These are phyloP conservation scores for Coptodon rendalli DNA, from an alignment of 2,113 vertebrate species.

Conservation along the genomic window DNA sequence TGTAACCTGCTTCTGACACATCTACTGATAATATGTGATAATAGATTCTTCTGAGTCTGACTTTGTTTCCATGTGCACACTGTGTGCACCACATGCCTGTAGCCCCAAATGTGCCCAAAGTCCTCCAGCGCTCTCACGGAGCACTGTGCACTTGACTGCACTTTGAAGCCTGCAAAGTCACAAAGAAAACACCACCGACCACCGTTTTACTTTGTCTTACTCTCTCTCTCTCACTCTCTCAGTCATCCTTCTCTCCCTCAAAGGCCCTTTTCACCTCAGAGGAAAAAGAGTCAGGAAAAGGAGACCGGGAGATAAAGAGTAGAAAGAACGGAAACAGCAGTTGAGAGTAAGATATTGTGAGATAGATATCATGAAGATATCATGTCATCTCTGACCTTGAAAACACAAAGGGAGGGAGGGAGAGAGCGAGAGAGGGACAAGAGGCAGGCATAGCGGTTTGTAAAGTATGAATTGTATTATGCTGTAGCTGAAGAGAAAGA, in stretches of 20 bases:
- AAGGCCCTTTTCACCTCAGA: background rate
- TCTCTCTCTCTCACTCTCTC: background rate
- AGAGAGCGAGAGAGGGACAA: background rate
- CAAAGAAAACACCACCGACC: background rate
- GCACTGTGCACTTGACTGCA: background rate
- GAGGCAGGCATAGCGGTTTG: background rate
- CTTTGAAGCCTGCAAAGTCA: background rate
- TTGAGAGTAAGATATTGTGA: conserved; percentile 11
- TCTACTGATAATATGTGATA: background rate
- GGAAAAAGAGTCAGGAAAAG: background rate
- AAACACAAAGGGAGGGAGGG: background rate
- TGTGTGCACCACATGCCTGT: background rate
- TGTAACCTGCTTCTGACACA: background rate
- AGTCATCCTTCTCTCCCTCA: background rate
- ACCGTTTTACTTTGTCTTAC: background rate
- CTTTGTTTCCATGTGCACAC: background rate
- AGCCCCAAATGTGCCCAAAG: background rate
- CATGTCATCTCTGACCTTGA: conserved; percentile 8
- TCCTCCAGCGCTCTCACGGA: background rate
- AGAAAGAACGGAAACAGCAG: background rate
- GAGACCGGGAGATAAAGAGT: background rate
- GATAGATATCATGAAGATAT: background rate
- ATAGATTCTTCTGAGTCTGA: background rate
- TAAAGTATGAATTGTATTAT: background rate
- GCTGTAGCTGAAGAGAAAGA: background rate